Percentiles rank a stretch among this genome's conserved stretches.
Conservation (phyloP, 2,888 invertebrate genomes). For the Eilema depressum region DNA sequence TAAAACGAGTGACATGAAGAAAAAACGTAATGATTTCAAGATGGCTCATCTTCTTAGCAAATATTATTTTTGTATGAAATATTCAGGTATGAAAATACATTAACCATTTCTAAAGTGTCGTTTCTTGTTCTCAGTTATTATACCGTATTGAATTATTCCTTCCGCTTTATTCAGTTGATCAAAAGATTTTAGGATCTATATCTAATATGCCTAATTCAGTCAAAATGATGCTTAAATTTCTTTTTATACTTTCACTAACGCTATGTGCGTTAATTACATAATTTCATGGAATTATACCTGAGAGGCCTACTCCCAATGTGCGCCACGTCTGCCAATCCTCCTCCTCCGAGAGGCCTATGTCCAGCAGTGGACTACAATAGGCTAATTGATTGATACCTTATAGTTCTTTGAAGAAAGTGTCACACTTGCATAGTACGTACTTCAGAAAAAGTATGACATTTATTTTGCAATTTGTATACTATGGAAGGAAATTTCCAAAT, state of each 20-base stretch:
- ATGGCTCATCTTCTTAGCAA: background rate
- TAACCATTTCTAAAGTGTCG: background rate
- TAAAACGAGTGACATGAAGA: background rate
- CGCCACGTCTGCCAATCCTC: too few species aligned
- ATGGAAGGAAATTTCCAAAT: too few species aligned
- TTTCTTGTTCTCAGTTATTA: background rate
- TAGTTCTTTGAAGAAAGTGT: too few species aligned
- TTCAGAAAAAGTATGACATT: too few species aligned
- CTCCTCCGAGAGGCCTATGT: too few species aligned
- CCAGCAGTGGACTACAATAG: too few species aligned
- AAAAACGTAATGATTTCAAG: background rate
- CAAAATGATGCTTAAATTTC: background rate
- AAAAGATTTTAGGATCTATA: background rate
- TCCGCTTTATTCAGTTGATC: background rate
- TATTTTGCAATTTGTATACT: too few species aligned
- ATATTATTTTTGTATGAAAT: background rate
- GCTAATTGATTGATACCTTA: too few species aligned
- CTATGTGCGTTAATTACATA: too few species aligned
- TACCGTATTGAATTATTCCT: background rate
- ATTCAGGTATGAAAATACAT: background rate
- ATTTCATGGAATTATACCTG: too few species aligned
- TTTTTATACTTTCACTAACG: background rate
- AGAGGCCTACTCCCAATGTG: too few species aligned
- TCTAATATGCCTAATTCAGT: background rate
- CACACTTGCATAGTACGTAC: too few species aligned